These are phyloP conservation scores for Idaea biselata DNA, from an alignment of 2,888 invertebrate species.

Conservation along the genomic window DNA sequence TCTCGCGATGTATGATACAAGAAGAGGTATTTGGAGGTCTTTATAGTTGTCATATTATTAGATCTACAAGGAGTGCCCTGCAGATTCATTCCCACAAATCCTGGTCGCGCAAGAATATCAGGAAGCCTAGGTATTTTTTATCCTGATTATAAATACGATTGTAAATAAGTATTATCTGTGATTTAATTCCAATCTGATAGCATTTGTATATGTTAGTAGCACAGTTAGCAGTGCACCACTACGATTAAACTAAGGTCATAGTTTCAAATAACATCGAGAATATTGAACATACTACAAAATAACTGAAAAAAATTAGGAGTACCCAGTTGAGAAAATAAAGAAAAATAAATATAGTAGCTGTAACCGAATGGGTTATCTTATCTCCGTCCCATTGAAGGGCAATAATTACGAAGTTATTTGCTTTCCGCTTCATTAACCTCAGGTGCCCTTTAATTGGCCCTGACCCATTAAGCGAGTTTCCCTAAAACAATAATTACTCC, in stretches of 20 bases:
- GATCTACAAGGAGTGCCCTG: no score
- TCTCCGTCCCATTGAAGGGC: background rate
- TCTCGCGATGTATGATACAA: slow-evolving; percentile 56
- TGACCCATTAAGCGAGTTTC: slow-evolving; percentile 32
- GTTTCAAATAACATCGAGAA: background rate
- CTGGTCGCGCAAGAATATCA: no score
- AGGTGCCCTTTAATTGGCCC: slow-evolving; percentile 46
- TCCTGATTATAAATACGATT: no score
- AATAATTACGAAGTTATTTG: background rate
- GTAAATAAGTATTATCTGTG: no score
- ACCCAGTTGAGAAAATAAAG: no score
- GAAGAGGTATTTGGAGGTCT: no score
- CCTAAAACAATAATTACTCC: slow-evolving; percentile 13
- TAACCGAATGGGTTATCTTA: background rate
- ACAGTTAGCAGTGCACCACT: no score
- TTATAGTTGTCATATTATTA: no score
- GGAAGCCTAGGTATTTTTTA: no score
- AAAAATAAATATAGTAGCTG: background rate
- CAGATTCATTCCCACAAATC: no score
- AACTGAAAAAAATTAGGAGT: background rate
- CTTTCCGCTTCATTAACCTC: slow-evolving; percentile 8
- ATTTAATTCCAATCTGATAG: no score
- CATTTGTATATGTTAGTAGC: no score
- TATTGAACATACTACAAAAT: background rate
- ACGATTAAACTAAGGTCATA: background rate